Conservation (phyloP, 2,888 invertebrate species). For the Deroplatys truncata region DNA sequence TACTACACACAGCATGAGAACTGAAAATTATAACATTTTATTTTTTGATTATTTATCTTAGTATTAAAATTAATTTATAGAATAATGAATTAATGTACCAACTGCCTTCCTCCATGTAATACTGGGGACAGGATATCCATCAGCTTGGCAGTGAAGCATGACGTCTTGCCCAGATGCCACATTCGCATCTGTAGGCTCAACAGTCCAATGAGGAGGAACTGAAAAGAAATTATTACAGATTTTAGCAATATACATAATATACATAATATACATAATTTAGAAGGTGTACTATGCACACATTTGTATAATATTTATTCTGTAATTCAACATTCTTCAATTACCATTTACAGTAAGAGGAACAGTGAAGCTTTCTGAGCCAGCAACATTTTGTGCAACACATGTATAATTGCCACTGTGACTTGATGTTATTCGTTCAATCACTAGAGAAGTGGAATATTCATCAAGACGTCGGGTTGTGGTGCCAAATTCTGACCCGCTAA, state of each 20-base stretch:
- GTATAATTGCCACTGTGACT: slow-evolving; percentile 87
- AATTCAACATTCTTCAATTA: slow-evolving; percentile 41
- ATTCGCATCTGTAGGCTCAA: slow-evolving; percentile 79
- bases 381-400: slow-evolving; percentile 86
- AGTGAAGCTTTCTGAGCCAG: slow-evolving; percentile 71
- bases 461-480: slow-evolving; percentile 62
- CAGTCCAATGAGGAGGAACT: slow-evolving; percentile 88
- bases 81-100: slow-evolving; percentile 50
- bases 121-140: slow-evolving; percentile 84
- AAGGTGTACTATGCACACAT: too few relatives aligned
- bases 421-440: slow-evolving; percentile 81
- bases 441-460: slow-evolving; percentile 80
- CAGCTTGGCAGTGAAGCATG: slow-evolving; percentile 81
- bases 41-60: too few relatives aligned
- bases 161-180: slow-evolving; percentile 80
- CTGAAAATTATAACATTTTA: too few relatives aligned
- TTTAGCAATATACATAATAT: too few relatives aligned
- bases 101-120: slow-evolving; percentile 88
- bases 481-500: slow-evolving; percentile 57
- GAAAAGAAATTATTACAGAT: slow-evolving; percentile 27
- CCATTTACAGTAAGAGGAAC: slow-evolving; percentile 80
- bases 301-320: too few relatives aligned
- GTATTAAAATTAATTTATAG: neutral
- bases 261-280: too few relatives aligned
- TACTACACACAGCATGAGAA: too few relatives aligned